These are phyloP conservation scores for Bradypus variegatus DNA, from an alignment of 2,797 vertebrate genomes.

Conservation along the genomic window DNA sequence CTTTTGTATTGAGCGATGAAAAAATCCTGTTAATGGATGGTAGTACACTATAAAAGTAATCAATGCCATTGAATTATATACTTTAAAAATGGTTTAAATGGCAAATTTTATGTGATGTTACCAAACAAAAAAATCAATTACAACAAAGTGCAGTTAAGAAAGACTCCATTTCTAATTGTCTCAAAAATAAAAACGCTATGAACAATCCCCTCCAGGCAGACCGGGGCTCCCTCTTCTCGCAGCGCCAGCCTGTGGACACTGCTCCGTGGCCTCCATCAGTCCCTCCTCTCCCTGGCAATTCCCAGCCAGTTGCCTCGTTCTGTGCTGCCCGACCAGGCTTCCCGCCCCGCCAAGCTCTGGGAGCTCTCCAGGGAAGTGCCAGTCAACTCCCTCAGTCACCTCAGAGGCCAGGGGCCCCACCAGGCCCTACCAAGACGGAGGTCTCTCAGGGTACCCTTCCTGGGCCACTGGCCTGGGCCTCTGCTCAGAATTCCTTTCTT, in stretches of 20 bases:
- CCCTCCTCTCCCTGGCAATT: not conserved
- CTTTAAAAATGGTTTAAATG: too few relatives aligned
- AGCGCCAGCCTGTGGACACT: not conserved
- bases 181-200: not conserved
- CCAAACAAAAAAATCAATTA: not conserved
- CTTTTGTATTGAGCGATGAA: too few relatives aligned
- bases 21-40: too few relatives aligned
- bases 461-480: not conserved
- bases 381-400: not conserved
- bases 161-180: not conserved
- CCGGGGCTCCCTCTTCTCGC: not conserved
- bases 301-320: not conserved
- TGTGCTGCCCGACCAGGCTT: not conserved
- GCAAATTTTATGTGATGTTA: too few relatives aligned
- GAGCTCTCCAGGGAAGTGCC: not conserved
- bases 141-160: too few relatives aligned
- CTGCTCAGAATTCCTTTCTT: not conserved
- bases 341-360: too few relatives aligned
- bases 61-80: too few relatives aligned
- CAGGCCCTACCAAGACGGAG: fast-evolving
- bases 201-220: not conserved
- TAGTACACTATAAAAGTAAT: too few relatives aligned
- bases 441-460: not conserved
- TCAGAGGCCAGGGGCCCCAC: too few relatives aligned
- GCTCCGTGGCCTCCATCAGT: fast-evolving